Conservation (phyloP, 1,140 invertebrate genomes). For the Laupala kohalensis region DNA sequence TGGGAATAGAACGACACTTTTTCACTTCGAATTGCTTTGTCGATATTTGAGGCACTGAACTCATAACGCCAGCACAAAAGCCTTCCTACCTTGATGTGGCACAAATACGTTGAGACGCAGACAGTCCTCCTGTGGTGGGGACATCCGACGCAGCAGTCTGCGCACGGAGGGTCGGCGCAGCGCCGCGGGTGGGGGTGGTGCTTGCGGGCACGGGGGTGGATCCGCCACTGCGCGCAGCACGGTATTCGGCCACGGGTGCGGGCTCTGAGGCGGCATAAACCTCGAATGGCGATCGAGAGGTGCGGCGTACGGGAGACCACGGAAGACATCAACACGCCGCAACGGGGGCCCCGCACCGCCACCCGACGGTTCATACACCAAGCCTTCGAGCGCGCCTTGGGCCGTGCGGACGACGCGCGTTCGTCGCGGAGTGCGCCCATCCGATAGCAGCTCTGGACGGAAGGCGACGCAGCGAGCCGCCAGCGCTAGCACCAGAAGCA, state of each 20-base stretch:
- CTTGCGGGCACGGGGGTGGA: background rate
- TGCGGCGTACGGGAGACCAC: background rate
- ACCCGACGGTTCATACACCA: background rate
- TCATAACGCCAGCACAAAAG: too few species aligned
- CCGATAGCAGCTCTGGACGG: background rate
- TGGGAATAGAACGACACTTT: background rate
- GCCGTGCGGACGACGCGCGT: background rate
- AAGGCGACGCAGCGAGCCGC: background rate
- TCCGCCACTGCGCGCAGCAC: background rate
- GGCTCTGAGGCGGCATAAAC: background rate
- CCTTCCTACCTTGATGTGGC: background rate
- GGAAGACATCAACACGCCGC: background rate
- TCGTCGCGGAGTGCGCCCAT: background rate
- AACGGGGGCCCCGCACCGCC: background rate
- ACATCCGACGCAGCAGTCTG: background rate
- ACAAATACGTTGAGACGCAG: background rate
- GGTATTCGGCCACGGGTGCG: background rate
- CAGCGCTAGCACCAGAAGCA: background rate
- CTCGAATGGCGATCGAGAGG: background rate
- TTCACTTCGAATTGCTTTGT: background rate
- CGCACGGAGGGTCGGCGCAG: background rate
- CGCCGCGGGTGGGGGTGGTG: too few species aligned
- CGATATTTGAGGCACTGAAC: too few species aligned
- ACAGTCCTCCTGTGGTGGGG: background rate
- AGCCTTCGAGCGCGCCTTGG: background rate